A percentile compares a stretch with the other conserved stretches of the same genome.
phyloP scores from a whole-genome alignment of 2,797 vertebrate species.

The Lophura swinhoii region DNA sequence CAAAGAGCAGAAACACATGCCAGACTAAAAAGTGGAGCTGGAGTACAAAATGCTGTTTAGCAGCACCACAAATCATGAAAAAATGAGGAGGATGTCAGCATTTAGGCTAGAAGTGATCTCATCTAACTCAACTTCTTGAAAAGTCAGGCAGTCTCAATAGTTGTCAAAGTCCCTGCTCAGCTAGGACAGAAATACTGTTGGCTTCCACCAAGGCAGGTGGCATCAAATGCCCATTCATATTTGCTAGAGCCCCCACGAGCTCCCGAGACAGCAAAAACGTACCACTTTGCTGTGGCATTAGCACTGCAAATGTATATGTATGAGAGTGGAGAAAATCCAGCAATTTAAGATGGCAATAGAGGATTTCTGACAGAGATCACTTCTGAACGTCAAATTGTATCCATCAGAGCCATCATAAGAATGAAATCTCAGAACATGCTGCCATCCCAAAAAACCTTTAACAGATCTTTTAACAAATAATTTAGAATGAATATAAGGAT shows the following conservation, averaged over 20 bases:
- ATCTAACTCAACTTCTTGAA: neutral
- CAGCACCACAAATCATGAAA: neutral
- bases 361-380: neutral
- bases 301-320: neutral
- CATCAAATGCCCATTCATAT: neutral
- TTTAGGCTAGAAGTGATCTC: neutral
- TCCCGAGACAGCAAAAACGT: neutral
- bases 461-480: too few relatives aligned
- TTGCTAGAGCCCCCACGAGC: neutral
- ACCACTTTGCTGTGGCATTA: neutral
- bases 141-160: neutral
- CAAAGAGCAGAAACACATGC: neutral
- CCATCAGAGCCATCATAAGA: neutral
- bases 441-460: neutral
- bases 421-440: neutral
- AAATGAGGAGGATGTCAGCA: neutral
- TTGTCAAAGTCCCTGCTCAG: neutral
- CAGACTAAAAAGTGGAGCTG: neutral
- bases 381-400: neutral
- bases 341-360: neutral
- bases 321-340: neutral
- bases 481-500: too few relatives aligned
- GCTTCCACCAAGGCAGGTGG: neutral
- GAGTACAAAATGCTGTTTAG: conserved; percentile 7
- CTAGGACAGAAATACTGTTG: neutral